A percentile compares a stretch with the other conserved stretches of the same genome.
Evolutionary conservation across 2,113 vertebrate genomes (phyloP).

Genomic region (Megaceryle torquata): DNA sequence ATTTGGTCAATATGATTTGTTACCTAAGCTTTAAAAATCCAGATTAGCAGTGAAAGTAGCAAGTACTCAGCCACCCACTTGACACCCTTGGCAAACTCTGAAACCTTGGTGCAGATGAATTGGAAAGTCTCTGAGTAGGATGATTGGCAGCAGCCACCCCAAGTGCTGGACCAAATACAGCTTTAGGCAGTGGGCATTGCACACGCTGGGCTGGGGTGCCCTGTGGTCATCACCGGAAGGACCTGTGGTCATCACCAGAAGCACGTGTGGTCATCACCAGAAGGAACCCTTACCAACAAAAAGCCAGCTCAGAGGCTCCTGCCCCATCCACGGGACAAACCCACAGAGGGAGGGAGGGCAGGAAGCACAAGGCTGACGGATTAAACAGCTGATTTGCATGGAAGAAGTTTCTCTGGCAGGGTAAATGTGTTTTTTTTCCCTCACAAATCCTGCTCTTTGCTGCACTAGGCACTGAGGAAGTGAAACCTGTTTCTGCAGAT

Average conservation of each 20-base stretch:
- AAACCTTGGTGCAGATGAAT: background rate
- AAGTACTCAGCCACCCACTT: background rate
- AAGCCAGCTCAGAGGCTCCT: background rate
- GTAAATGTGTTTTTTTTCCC: background rate
- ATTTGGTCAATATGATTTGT: background rate
- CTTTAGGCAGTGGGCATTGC: rapidly evolving
- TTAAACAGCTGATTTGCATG: background rate
- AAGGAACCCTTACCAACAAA: background rate
- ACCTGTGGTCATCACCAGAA: background rate
- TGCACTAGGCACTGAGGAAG: background rate
- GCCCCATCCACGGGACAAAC: background rate
- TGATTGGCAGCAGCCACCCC: background rate
- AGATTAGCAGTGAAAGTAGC: background rate
- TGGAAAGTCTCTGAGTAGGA: background rate
- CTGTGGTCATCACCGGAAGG: background rate
- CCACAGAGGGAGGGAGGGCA: rapidly evolving
- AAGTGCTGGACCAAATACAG: background rate
- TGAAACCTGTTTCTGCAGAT: background rate
- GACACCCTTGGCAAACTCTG: background rate
- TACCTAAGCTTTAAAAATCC: background rate
- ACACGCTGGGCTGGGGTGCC: rapidly evolving
- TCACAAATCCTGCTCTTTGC: background rate
- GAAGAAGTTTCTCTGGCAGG: background rate
- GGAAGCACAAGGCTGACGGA: background rate
- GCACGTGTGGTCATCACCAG: background rate